Conservation (phyloP, 2,113 vertebrate genomes). For the Dolichallabes microphthalmus region DNA sequence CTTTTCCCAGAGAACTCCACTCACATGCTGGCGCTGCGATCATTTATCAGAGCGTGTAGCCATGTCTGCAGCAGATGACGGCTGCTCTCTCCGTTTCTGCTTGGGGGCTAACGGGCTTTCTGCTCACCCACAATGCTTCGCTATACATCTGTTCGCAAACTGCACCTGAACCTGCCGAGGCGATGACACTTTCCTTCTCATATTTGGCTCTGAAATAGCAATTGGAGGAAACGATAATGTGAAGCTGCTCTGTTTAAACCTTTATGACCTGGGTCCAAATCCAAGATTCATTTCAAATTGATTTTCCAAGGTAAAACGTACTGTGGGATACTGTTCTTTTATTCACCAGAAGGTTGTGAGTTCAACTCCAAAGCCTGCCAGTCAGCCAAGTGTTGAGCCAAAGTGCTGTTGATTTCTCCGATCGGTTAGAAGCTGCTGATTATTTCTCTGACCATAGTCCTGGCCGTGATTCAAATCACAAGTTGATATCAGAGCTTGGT, state of each 20-base stretch:
- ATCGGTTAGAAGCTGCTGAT: neutral
- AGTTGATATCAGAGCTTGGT: neutral
- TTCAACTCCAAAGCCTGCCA: neutral
- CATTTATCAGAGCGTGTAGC: constrained; percentile 77
- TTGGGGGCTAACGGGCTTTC: constrained; percentile 61
- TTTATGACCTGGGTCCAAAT: neutral
- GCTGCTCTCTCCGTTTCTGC: constrained; percentile 73
- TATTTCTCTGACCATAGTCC: neutral
- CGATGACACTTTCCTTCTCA: constrained; percentile 4
- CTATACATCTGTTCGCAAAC: constrained; percentile 71
- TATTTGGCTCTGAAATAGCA: neutral
- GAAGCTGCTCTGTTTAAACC: neutral
- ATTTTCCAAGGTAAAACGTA: neutral
- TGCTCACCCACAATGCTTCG: constrained; percentile 68
- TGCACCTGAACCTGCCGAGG: constrained; percentile 54
- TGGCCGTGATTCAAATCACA: neutral
- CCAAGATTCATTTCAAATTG: neutral
- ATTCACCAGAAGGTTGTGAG: neutral
- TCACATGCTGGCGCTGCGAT: constrained; percentile 68
- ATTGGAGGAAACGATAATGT: neutral
- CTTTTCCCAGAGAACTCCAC: constrained; percentile 71
- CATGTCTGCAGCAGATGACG: constrained; percentile 74
- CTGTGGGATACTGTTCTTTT: neutral
- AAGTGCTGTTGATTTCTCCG: neutral
- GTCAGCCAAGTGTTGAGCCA: neutral